phyloP scores from a whole-genome alignment of 1,140 invertebrate genomes.

The Micrasema minimum region DNA sequence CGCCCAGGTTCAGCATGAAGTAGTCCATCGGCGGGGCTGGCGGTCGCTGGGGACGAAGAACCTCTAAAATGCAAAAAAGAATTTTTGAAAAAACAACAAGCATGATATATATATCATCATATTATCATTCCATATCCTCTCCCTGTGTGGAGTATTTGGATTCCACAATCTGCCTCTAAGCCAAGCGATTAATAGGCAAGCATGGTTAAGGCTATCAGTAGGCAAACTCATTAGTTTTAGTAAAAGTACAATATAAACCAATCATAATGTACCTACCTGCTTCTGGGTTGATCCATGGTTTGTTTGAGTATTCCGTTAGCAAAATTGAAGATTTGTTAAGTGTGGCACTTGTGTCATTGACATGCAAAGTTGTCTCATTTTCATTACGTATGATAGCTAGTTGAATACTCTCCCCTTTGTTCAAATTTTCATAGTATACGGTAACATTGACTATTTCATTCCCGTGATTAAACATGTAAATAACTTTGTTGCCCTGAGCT shows the following conservation, averaged over 20 bases:
- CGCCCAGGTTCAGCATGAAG: conserved; percentile 90
- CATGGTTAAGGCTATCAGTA: too few species aligned
- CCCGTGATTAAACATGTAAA: conserved; percentile 86
- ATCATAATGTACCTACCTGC: conserved; percentile 72
- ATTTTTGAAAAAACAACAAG: too few species aligned
- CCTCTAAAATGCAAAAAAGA: conserved; percentile 75
- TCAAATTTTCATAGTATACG: conserved; percentile 78
- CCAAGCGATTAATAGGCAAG: too few species aligned
- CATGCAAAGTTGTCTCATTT: conserved; percentile 81
- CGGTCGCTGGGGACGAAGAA: conserved; percentile 84
- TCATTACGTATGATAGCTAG: conserved; percentile 81
- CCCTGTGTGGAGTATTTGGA: too few species aligned
- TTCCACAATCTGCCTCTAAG: too few species aligned
- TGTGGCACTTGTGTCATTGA: conserved; percentile 82
- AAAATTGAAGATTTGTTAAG: conserved; percentile 76
- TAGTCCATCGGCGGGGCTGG: conserved; percentile 85
- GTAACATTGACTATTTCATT: conserved; percentile 84
- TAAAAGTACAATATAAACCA: neutral
- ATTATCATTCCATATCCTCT: too few species aligned
- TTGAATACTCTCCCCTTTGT: conserved; percentile 84
- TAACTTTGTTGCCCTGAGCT: conserved; percentile 76
- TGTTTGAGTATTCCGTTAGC: conserved; percentile 80
- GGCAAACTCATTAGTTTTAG: too few species aligned
- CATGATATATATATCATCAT: too few species aligned
- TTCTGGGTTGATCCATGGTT: conserved; percentile 86